Conservation (phyloP, 2,113 vertebrate species). For the Pluvialis apricaria region DNA sequence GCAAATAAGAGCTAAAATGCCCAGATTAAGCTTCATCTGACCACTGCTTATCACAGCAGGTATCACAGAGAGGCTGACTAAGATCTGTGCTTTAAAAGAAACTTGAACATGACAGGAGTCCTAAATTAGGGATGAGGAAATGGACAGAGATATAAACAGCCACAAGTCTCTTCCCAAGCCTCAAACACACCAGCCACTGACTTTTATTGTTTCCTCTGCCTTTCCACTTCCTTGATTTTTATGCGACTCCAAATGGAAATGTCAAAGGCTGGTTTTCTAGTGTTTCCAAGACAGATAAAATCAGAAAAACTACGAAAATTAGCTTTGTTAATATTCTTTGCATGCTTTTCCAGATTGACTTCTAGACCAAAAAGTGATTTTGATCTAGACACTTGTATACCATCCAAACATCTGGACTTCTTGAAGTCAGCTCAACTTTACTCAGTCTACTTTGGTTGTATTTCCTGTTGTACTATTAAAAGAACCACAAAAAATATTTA, state of each 20-base stretch:
- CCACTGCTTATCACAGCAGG: background rate
- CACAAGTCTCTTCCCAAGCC: background rate
- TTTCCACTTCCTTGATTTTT: background rate
- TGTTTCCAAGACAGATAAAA: background rate
- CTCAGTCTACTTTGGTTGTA: background rate
- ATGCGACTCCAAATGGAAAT: background rate
- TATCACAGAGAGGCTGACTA: background rate
- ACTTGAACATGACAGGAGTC: background rate
- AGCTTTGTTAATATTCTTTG: background rate
- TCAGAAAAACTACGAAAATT: background rate
- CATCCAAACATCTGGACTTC: conserved; percentile 6
- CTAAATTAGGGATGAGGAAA: background rate
- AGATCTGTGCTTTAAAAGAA: background rate
- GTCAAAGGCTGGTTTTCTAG: background rate
- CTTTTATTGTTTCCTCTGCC: background rate
- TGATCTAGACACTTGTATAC: background rate
- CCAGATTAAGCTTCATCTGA: background rate
- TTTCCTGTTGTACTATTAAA: background rate
- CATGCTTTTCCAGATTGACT: background rate
- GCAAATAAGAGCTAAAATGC: background rate
- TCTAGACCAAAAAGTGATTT: background rate
- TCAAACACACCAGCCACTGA: background rate
- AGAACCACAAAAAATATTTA: background rate
- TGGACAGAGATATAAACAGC: background rate
- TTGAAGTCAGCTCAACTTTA: background rate